Evolutionary conservation across 1,140 invertebrate genomes (phyloP).

Genomic region (Eurosta solidaginis): DNA sequence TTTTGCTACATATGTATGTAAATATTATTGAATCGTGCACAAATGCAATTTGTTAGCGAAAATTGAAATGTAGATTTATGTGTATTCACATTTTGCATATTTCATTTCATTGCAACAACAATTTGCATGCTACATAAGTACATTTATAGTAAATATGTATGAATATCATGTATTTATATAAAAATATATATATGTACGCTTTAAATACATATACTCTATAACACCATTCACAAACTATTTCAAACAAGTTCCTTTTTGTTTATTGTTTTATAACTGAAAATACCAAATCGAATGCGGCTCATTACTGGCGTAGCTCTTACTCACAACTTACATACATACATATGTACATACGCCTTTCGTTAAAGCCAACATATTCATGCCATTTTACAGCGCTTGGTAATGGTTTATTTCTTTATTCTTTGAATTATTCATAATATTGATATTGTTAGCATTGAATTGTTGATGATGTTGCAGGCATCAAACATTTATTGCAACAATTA

Average conservation of each 20-base stretch:
- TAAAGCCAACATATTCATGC: too few species aligned
- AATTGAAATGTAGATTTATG: conserved; percentile 24
- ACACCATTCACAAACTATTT: neutral
- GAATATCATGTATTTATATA: neutral
- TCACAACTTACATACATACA: too few species aligned
- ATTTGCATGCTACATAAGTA: neutral
- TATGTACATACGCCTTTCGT: neutral
- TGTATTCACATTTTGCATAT: conserved; percentile 14
- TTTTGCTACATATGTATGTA: too few species aligned
- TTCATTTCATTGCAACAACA: neutral
- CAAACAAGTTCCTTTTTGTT: neutral
- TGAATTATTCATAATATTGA: conserved; percentile 27
- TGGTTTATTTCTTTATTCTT: neutral
- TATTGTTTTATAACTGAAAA: neutral
- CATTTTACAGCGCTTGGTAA: neutral
- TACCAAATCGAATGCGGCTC: neutral
- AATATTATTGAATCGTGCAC: neutral
- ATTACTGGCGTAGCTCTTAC: conserved; percentile 1
- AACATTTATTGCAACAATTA: conserved; percentile 22
- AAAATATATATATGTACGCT: neutral
- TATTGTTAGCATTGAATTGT: conserved; percentile 17
- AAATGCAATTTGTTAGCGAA: neutral
- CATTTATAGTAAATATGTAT: neutral
- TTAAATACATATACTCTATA: neutral
- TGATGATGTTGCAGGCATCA: conserved; percentile 18